A percentile compares a stretch with the other conserved stretches of the same genome.
phyloP scores from a whole-genome alignment of 2,113 vertebrate genomes.

The Megalops atlanticus region DNA sequence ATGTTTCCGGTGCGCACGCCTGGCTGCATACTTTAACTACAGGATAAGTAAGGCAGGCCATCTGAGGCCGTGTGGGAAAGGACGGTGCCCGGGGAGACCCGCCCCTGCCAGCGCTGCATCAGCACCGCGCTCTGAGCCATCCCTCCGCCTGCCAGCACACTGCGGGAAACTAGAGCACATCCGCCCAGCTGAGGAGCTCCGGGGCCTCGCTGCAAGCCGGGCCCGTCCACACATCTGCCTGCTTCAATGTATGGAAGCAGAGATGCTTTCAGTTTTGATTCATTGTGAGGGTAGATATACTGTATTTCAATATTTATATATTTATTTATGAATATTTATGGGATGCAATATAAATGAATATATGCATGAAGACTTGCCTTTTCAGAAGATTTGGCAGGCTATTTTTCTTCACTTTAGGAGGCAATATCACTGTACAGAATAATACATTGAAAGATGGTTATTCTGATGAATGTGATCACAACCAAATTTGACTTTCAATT shows the following conservation, averaged over 20 bases:
- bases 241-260: not conserved
- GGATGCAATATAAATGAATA: too few relatives aligned
- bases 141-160: not conserved
- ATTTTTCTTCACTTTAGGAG: too few relatives aligned
- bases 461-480: too few relatives aligned
- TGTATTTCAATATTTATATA: too few relatives aligned
- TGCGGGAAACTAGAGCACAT: conserved; percentile 31
- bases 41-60: not conserved
- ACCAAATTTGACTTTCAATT: too few relatives aligned
- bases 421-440: too few relatives aligned
- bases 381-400: too few relatives aligned
- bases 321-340: too few relatives aligned
- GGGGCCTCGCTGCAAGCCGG: conserved; percentile 2
- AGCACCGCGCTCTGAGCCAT: not conserved
- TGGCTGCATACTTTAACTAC: conserved; percentile 18
- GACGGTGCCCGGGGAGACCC: not conserved
- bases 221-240: not conserved
- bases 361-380: too few relatives aligned
- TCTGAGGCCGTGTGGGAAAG: not conserved
- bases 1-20: not conserved
- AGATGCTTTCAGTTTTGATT: not conserved
- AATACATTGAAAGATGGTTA: too few relatives aligned
- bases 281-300: too few relatives aligned
- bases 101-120: not conserved
- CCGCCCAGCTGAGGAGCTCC: conserved; percentile 10